Base-by-base conservation (phyloP, 2,888 invertebrate genomes). In the Meteorus colon region DNA sequence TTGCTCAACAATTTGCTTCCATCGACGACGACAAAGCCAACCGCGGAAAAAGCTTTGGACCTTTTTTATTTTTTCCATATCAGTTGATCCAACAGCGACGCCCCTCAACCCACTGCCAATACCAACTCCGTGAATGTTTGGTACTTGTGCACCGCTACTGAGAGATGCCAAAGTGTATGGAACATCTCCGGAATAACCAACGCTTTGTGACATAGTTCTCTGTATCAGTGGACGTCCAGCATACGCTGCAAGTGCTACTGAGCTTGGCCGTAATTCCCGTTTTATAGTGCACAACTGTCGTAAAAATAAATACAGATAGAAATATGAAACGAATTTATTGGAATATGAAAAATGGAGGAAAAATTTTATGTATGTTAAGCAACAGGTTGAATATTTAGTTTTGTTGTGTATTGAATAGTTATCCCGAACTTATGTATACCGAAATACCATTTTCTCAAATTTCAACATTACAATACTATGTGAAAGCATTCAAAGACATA, bases 1-100 rank as follows among this genome's bases (percentile, higher is more conserved):
- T 88, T 97, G 96, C 84, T 97, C 97, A 24, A 97, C 97, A 75
- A 97, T 97, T 89, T 97, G 97, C 89, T 97, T 97, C 97, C 97
- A 97, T 60, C 97, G 92, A 10, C 97, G 91, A 14, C 97, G 92
- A 88, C 97, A 97, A 74, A 97, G 90, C 97, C 97, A 97, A 14
- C 97, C 97, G 6, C 97, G 93, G 90, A 97, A 97, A 90, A 97
- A 97, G 87, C 97, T 97, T 91, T 97, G 94, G 19, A 94, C 94
- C 90, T 95, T 95, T 90, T 97, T 97, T 82, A 97, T 97, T 91
- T 97, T 97, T 80, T 93, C 92, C 78, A 97, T 91, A 86, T 97
- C 97, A n/a, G 92, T 91, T 0, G 93, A 93, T 80, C 94, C 94
- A 81, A 92, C 91, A 85, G 84, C 69, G n/a, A 87, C 86, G 2